Evolutionary conservation across 2,113 vertebrate genomes (phyloP).

Genomic region (Hassar affinis): DNA sequence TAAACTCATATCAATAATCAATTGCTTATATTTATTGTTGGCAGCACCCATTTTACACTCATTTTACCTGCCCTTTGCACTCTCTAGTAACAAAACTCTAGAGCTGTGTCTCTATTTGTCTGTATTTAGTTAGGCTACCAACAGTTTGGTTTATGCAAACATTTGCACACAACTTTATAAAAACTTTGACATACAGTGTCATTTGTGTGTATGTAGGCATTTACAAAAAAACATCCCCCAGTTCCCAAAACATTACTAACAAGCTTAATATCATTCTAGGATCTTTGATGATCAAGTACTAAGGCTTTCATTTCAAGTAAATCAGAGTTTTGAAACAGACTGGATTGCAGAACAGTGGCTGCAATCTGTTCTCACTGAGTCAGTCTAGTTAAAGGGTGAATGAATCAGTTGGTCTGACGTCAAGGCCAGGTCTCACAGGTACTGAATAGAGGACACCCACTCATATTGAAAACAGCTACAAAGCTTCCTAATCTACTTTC

Average conservation of each 20-base stretch:
- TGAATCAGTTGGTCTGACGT: neutral
- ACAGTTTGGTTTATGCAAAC: neutral
- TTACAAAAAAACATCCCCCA: neutral
- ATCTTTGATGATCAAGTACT: neutral
- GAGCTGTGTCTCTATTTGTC: too few species aligned
- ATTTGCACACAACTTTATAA: neutral
- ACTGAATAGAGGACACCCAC: neutral
- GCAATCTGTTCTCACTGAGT: neutral
- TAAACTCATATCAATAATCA: too few species aligned
- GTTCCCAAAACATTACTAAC: neutral
- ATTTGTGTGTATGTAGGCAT: neutral
- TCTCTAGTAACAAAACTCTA: too few species aligned
- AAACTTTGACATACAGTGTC: neutral
- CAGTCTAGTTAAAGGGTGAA: conserved; percentile 16
- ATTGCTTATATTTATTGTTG: too few species aligned
- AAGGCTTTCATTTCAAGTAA: neutral
- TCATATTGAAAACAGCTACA: neutral
- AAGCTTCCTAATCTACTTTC: neutral
- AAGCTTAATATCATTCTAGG: neutral
- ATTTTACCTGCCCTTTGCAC: too few species aligned
- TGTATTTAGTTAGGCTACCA: too few species aligned
- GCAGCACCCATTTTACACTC: too few species aligned
- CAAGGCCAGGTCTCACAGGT: neutral
- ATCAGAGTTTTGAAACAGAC: neutral
- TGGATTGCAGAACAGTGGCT: neutral